Percentiles rank a stretch among this genome's conserved stretches.
Evolutionary conservation across 2,113 vertebrate species (phyloP).

Genomic region (Bettongia penicillata): DNA sequence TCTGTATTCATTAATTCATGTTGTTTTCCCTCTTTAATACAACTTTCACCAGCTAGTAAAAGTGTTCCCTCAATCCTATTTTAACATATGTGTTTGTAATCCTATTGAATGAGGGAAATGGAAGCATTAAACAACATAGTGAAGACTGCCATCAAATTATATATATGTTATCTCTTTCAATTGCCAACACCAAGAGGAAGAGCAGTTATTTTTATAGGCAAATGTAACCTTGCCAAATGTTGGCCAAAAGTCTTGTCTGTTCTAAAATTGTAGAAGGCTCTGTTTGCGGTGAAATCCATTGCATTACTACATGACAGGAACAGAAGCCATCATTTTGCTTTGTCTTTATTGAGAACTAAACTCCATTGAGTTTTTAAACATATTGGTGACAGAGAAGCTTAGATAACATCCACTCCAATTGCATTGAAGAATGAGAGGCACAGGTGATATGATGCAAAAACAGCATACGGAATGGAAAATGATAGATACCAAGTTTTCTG

Average conservation of each 20-base stretch:
- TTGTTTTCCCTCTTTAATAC: background rate
- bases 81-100: conserved; percentile 13
- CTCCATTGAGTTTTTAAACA: background rate
- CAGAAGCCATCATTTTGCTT: background rate
- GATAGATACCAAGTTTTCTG: background rate
- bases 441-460: background rate
- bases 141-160: background rate
- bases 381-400: background rate
- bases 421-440: background rate
- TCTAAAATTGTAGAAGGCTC: conserved; percentile 24
- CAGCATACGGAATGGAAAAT: background rate
- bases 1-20: conserved; percentile 13
- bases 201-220: background rate
- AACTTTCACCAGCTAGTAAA: conserved; percentile 10
- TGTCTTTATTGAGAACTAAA: background rate
- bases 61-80: background rate
- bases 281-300: conserved; percentile 37
- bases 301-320: background rate
- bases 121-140: conserved; percentile 18
- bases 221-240: background rate
- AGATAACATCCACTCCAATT: background rate
- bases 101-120: background rate
- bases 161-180: background rate
- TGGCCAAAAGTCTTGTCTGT: conserved; percentile 14
- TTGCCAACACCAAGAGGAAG: conserved; percentile 2